Evolutionary conservation across 2,797 vertebrate genomes (phyloP).

Genomic region (Crypturellus tataupa): DNA sequence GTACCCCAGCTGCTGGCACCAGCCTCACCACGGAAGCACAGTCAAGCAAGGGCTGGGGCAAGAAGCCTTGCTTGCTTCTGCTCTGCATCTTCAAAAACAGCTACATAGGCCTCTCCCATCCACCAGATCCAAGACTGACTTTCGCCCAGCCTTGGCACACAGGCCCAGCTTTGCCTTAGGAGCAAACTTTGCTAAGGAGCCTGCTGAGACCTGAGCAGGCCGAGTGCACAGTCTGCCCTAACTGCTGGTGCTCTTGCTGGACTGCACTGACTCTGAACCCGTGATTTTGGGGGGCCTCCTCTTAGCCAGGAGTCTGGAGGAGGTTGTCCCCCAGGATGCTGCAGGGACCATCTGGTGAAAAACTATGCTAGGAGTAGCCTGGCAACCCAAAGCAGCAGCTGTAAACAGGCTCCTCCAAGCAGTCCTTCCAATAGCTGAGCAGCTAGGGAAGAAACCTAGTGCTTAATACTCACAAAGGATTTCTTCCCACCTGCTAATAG

Average conservation of each 20-base stretch:
- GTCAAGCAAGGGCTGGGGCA: neutral
- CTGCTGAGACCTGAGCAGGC: neutral
- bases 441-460: constrained; percentile 4
- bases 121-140: fast-evolving
- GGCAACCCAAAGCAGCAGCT: neutral
- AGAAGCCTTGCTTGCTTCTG: neutral
- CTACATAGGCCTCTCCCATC: fast-evolving
- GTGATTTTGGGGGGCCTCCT: neutral
- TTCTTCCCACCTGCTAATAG: constrained; percentile 44
- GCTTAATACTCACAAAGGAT: constrained; percentile 15
- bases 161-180: neutral
- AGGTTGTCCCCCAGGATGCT: neutral
- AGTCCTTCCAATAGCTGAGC: constrained; percentile 5
- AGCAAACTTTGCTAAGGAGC: neutral
- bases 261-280: neutral
- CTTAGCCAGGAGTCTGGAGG: neutral
- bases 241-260: neutral
- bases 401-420: constrained; percentile 31
- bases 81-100: neutral
- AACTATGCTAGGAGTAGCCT: constrained; percentile 21
- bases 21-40: neutral
- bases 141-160: neutral
- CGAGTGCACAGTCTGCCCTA: neutral
- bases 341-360: constrained; percentile 44
- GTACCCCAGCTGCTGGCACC: fast-evolving